These are phyloP conservation scores for Theocolax elegans DNA, from an alignment of 1,140 invertebrate species.

Conservation along the genomic window DNA sequence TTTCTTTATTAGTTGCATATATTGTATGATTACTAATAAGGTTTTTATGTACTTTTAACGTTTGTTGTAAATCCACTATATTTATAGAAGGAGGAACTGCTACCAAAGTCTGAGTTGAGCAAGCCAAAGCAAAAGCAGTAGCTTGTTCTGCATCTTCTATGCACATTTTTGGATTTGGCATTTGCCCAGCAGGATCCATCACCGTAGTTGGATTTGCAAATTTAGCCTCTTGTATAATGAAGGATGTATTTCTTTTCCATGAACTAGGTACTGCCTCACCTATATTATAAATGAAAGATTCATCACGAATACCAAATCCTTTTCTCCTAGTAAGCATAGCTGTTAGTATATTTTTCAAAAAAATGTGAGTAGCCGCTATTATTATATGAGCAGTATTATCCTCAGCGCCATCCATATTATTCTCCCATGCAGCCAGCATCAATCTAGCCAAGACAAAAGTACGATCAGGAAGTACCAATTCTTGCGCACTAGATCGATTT, in stretches of 20 bases:
- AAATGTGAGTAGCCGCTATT: constrained; percentile 78
- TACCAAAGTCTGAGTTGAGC: constrained; percentile 57
- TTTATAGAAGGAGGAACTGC: constrained; percentile 55
- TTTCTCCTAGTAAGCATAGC: constrained; percentile 78
- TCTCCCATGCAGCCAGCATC: constrained; percentile 84
- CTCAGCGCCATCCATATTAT: constrained; percentile 81
- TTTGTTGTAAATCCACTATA: constrained; percentile 58
- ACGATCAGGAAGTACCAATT: constrained; percentile 79
- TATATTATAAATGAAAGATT: constrained; percentile 77
- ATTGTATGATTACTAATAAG: constrained; percentile 63
- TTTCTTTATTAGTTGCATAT: constrained; percentile 65
- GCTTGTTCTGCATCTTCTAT: constrained; percentile 63
- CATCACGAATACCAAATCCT: constrained; percentile 77
- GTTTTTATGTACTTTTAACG: constrained; percentile 64
- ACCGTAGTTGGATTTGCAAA: constrained; percentile 52
- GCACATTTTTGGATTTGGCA: constrained; percentile 56
- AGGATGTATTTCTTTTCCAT: constrained; percentile 73
- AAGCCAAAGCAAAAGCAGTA: constrained; percentile 62
- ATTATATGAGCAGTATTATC: constrained; percentile 81
- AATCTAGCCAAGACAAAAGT: constrained; percentile 82
- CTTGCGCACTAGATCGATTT: constrained; percentile 72
- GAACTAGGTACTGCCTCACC: constrained; percentile 78
- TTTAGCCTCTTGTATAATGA: constrained; percentile 47
- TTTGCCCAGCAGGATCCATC: constrained; percentile 59
- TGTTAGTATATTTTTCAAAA: constrained; percentile 82